Evolutionary conservation across 2,888 invertebrate species (phyloP).

Genomic region (Eurois occulta): DNA sequence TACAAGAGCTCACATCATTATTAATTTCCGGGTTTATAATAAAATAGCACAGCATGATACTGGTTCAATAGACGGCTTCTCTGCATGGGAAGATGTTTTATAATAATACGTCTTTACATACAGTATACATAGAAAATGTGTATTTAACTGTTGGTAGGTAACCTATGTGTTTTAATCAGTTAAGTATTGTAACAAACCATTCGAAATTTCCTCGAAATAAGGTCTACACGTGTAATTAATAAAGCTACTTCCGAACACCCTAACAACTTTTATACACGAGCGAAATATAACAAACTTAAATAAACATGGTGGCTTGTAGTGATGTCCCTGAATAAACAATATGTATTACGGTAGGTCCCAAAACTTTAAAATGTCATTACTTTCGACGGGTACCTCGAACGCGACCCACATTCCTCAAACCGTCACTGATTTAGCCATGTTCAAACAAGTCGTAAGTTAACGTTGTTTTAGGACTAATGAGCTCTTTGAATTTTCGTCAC

Average conservation of each 20-base stretch:
- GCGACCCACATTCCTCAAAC: conserved; percentile 60
- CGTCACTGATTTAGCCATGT: conserved; percentile 76
- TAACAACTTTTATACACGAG: conserved; percentile 19
- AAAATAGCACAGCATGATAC: conserved; percentile 21
- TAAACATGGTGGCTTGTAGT: conserved; percentile 47
- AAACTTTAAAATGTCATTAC: conserved; percentile 67
- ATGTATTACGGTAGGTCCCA: conserved; percentile 31
- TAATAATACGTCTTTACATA: not conserved
- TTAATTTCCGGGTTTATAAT: conserved; percentile 12
- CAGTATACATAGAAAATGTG: too few species aligned
- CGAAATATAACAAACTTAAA: conserved; percentile 58
- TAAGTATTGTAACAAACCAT: not conserved
- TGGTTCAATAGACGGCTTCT: conserved; percentile 9
- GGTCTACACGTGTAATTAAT: conserved; percentile 7
- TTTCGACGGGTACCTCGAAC: conserved; percentile 41
- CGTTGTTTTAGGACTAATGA: conserved; percentile 87
- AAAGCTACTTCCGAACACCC: conserved; percentile 33
- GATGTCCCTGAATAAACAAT: conserved; percentile 57
- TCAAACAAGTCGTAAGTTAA: conserved; percentile 80
- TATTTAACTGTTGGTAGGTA: not conserved
- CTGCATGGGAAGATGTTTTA: conserved; percentile 1
- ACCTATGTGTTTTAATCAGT: not conserved
- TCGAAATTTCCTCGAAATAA: not conserved
- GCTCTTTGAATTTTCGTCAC: conserved; percentile 79
- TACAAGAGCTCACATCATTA: conserved; percentile 1